Conservation (phyloP, 1,140 invertebrate genomes). For the Choristoneura fumiferana region DNA sequence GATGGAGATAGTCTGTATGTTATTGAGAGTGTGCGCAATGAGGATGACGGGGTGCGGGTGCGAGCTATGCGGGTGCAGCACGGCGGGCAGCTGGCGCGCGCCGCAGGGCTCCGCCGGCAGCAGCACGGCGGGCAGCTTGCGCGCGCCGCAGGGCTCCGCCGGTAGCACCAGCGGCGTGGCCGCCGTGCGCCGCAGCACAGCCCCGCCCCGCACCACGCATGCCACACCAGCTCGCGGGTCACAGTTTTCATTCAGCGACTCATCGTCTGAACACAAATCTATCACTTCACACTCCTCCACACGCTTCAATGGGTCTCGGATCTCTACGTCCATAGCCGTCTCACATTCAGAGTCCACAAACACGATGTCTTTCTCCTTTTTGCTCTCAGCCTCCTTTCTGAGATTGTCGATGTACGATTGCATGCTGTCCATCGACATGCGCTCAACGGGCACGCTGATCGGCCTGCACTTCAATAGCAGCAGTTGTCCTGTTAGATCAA, state of each 20-base stretch:
- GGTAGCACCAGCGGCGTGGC: slow-evolving; percentile 61
- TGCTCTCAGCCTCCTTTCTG: slow-evolving; percentile 43
- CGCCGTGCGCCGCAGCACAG: slow-evolving; percentile 59
- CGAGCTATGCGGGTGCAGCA: slow-evolving; percentile 51
- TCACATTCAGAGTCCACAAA: slow-evolving; percentile 64
- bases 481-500: slow-evolving; percentile 70
- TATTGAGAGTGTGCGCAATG: slow-evolving; percentile 65
- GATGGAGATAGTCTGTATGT: slow-evolving; percentile 71
- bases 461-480: slow-evolving; percentile 65
- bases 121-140: too few relatives aligned
- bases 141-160: slow-evolving; percentile 64
- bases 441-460: slow-evolving; percentile 52
- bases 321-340: slow-evolving; percentile 40
- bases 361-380: slow-evolving; percentile 59
- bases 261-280: slow-evolving; percentile 77
- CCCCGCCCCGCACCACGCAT: slow-evolving; percentile 68
- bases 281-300: slow-evolving; percentile 69
- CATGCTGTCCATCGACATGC: slow-evolving; percentile 55
- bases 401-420: slow-evolving; percentile 60
- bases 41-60: slow-evolving; percentile 68
- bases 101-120: too few relatives aligned
- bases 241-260: slow-evolving; percentile 67
- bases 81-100: slow-evolving; percentile 47
- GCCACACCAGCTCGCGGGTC: slow-evolving; percentile 64
- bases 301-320: slow-evolving; percentile 52